Evolutionary conservation across 2,797 vertebrate species (phyloP).

Genomic region (Protonibea diacanthus): DNA sequence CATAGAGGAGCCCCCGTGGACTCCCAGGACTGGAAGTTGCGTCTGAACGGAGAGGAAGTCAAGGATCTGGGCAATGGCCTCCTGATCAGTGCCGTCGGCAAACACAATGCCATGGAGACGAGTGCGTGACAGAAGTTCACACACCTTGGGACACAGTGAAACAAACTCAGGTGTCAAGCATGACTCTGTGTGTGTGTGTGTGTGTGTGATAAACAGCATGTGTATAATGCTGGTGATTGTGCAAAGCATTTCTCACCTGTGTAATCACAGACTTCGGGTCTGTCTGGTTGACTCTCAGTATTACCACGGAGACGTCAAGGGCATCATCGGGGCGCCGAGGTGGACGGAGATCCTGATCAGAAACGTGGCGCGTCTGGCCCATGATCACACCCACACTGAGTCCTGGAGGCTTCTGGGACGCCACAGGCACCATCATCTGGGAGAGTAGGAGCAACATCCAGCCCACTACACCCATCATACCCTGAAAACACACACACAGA

Average conservation of each 20-base stretch:
- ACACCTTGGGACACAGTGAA: slow-evolving; percentile 84
- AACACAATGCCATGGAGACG: slow-evolving; percentile 98
- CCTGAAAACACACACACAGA: slow-evolving; percentile 57
- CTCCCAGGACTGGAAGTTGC: slow-evolving; percentile 95
- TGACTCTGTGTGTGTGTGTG: not conserved
- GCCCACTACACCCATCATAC: slow-evolving; percentile 81
- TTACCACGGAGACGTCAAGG: slow-evolving; percentile 93
- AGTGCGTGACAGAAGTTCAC: slow-evolving; percentile 95
- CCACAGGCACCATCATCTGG: slow-evolving; percentile 77
- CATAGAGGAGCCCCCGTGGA: slow-evolving; percentile 98
- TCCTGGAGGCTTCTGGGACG: slow-evolving; percentile 92
- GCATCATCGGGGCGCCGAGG: slow-evolving; percentile 89
- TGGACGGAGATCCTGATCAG: slow-evolving; percentile 90
- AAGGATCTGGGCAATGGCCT: slow-evolving; percentile 98
- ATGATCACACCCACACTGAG: slow-evolving; percentile 97
- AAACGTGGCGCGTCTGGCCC: slow-evolving; percentile 91
- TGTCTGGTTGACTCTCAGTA: slow-evolving; percentile 95
- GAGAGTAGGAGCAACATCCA: slow-evolving; percentile 82
- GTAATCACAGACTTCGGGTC: slow-evolving; percentile 99
- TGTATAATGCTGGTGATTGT: not conserved
- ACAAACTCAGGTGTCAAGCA: slow-evolving; percentile 38
- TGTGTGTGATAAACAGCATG: not conserved
- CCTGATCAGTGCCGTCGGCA: slow-evolving; percentile 97
- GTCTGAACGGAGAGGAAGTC: slow-evolving; percentile 99
- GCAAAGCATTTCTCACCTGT: slow-evolving; percentile 84